Base-by-base conservation (phyloP, 2,888 invertebrate genomes). In the Campoletis raptor region DNA sequence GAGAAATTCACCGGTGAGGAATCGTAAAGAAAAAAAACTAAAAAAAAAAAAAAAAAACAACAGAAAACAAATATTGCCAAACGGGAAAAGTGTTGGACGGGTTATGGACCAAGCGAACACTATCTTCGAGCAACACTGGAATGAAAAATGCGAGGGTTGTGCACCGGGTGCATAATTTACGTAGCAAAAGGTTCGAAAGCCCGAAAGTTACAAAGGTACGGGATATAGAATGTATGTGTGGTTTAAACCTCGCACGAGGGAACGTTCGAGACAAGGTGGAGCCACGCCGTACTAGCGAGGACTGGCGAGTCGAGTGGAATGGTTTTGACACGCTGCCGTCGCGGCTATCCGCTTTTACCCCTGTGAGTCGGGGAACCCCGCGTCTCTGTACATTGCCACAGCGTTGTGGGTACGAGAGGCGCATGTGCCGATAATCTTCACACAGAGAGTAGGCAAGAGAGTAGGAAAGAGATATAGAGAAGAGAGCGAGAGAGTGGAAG, bases 341-440 rank as follows among this genome's bases (percentile, higher is more conserved):
- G 81, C 81, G 90, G 90, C 91, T 87, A 87, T 87, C 89, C 88
- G 89, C 88, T 90, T 90, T 90, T 86, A 82, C 81, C 86, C 85
- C 85, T 83, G 82, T 69, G 79, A 54, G 74, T 74, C 64, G 81
- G 76, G 81, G 52, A 45, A 73, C 72, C 78, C 72, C 76, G 45
- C 48, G 73, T 48, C 66, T 48, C 52, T 73, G 70, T 72, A 78
- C 83, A 77, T 84, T 45, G 66, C 70, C 76, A 81, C 83, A 79
- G 70, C 67, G 78, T 83, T 85, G 85, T 78, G 45, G 76, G 88
- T 73, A 79, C 89, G 85, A 86, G 85, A 88, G 87, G 94, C 94
- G 94, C 94, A 94, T 94, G 94, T 94, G 94, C 93, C 93, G 91
- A 94, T 94, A 93, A 93, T 93, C 93, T 91, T 90, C 91, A 88